Base-by-base conservation (phyloP, 1,140 invertebrate species). In the Papilio aristodemus region DNA sequence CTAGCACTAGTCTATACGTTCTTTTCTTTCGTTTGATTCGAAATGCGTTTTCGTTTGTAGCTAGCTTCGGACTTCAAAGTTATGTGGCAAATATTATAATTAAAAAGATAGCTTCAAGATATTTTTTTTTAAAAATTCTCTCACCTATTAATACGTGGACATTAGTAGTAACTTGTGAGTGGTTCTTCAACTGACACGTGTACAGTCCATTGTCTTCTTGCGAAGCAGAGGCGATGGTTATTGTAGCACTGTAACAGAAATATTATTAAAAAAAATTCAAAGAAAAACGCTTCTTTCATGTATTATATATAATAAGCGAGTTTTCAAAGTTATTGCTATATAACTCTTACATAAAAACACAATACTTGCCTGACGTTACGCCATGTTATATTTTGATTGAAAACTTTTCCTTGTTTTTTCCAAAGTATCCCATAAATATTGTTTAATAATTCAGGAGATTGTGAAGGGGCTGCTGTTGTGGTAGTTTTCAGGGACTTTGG, bases 351-450 rank as follows among this genome's bases (percentile, higher is more conserved):
- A n/a, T n/a, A n/a, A 11, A 39, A 66, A 43, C 6, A 63, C 19
- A 32, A 57, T 41, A 54, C 73, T 87, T 77, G 92, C 91, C 91
- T 92, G 78, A 89, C 83, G 80, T 92, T 92, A 25, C 84, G 76
- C 81, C 83, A 90, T 57, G 87, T 85, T 14, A 92, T 82, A 74
- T 85, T 85, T 62, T 90, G 83, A 59, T 79, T 79, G 71, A 90
- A 81, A 14, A 88, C 78, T 71, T 89, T 90, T 14, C 91, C 90
- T 71, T 92, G 85, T 72, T 92, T 92, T 75, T 84, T 88, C 92
- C 92, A 92, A 58, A 76, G 72, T 68, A 92, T 74, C 36, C 88
- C 93, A 73, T 85, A 92, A 62, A 91, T 74, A 74, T 91, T 93
- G 75, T 92, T 90, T 71, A 89, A 86, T 54, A 92, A 78, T 71